Base-by-base conservation (phyloP, 2,113 vertebrate genomes). In the Illadopsis cleaveri region DNA sequence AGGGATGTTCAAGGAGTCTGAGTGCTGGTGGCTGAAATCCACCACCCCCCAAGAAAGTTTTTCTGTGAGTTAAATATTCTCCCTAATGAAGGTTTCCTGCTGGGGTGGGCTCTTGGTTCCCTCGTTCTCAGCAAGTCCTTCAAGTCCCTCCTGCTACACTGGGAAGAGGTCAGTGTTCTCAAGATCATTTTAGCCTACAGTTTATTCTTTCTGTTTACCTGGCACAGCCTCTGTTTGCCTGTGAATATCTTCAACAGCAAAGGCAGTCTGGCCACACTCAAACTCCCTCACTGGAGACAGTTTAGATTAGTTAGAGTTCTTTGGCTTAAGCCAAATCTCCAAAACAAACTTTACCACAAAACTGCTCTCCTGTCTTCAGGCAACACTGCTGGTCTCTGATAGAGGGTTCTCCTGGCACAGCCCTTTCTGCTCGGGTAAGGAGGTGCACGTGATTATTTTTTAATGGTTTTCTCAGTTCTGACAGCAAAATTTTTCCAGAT, bases 201-300 rank as follows among this genome's bases (percentile, higher is more conserved):
- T 13, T 57, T 69, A 76, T 84, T 23, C 66, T 81, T 84, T 23
- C 68, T 81, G 12, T 88, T 94, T 93, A 95, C 45, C 70, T 77
- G 75, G 87, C 78, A 90, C 73, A 61, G 78, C 78, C 62, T 90
- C 66, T 89, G 60, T 68, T 92, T 94, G 89, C 62, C 66, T 69
- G 70, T 35, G 58, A 58, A 25, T 73, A 45, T 42, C 82, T 92
- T 45, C 35, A 92, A 53, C 54, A 89, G 54, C 33, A 40, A 84
- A 90, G 69, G 48, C 65, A 75, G 69, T 15, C 38, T 87, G 60
- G 61, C 69, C 75, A 87, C 62, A 10, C 61, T 68, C 73, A 75
- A 62, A 38, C 37, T 65, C 40, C 44, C 92, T 66, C 31, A 35
- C 25, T 38, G 77, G 17, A 93, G 65, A 82, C 33, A 82, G 47